phyloP scores from a whole-genome alignment of 2,888 invertebrate genomes.

The Eugnorisma glareosa region DNA sequence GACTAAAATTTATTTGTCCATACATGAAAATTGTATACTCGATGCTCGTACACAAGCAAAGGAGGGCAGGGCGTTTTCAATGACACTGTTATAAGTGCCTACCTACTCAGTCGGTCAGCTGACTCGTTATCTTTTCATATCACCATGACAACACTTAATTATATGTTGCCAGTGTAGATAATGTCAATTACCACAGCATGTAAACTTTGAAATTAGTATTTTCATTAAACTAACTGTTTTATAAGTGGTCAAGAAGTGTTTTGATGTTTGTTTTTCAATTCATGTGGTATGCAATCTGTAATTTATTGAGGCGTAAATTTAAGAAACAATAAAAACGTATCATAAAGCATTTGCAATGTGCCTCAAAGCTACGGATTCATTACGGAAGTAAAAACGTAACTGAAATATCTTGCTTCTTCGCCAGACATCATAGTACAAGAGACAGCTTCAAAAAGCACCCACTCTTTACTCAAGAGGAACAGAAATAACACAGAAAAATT shows the following conservation, averaged over 20 bases:
- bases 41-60: conserved; percentile 72
- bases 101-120: conserved; percentile 74
- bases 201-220: conserved; percentile 33
- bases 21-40: conserved; percentile 82
- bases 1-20: conserved; percentile 84
- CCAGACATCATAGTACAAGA: background rate
- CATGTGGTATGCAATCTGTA: background rate
- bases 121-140: conserved; percentile 80
- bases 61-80: conserved; percentile 86
- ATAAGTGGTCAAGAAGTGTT: background rate
- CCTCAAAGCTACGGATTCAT: background rate
- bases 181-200: conserved; percentile 42
- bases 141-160: conserved; percentile 66
- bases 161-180: conserved; percentile 46
- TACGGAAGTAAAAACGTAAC: background rate
- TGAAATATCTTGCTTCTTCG: background rate
- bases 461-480: background rate
- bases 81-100: conserved; percentile 80
- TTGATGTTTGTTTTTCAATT: background rate
- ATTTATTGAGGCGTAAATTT: background rate
- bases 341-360: background rate
- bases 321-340: background rate
- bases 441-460: background rate
- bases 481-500: background rate
- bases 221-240: background rate